phyloP scores from a whole-genome alignment of 2,797 vertebrate genomes.

The Amphiprion clarkii region DNA sequence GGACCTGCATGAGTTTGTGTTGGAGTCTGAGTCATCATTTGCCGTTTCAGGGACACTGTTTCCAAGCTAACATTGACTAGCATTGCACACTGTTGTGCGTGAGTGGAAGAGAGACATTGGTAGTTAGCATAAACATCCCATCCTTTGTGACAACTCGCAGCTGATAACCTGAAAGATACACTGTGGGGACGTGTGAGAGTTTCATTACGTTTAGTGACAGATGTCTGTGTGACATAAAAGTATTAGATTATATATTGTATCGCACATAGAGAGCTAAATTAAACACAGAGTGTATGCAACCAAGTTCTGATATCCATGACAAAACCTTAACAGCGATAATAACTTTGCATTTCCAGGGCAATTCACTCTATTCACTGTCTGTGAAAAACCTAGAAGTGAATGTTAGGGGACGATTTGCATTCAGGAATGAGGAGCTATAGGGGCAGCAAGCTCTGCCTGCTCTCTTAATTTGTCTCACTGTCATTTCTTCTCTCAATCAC shows the following conservation, averaged over 20 bases:
- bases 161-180: too few species aligned
- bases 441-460: constrained; percentile 48
- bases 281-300: neutral
- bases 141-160: too few species aligned
- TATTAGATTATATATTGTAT: neutral
- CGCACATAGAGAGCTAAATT: neutral
- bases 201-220: neutral
- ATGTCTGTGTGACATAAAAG: neutral
- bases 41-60: too few species aligned
- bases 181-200: too few species aligned
- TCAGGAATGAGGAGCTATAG: constrained; percentile 55
- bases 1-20: too few species aligned
- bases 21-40: too few species aligned
- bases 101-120: too few species aligned
- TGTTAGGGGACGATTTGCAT: constrained; percentile 60
- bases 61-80: too few species aligned
- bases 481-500: constrained; percentile 77
- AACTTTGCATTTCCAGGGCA: neutral
- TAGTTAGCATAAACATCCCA: too few species aligned
- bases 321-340: constrained; percentile 24
- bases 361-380: constrained; percentile 15
- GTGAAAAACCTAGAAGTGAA: constrained; percentile 29
- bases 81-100: too few species aligned
- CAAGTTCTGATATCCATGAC: constrained; percentile 3
- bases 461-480: constrained; percentile 73